A percentile compares a stretch with the other conserved stretches of the same genome.
Conservation (phyloP, 2,113 vertebrate species). For the Ranitomeya variabilis region DNA sequence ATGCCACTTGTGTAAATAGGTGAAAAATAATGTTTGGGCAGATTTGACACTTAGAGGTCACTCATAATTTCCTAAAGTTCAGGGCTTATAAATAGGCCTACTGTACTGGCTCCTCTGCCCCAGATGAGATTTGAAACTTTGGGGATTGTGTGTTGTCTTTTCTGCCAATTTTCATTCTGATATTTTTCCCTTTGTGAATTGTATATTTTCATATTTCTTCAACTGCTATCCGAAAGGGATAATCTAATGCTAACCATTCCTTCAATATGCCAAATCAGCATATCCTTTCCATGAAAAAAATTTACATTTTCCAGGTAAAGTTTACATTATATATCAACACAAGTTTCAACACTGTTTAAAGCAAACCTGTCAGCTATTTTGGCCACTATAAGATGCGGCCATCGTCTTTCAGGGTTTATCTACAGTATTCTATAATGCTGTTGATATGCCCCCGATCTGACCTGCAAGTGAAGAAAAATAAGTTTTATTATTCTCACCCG, state of each 20-base stretch:
- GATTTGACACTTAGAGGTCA: slow-evolving; percentile 55
- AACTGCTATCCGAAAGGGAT: slow-evolving; percentile 29
- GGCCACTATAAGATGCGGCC: too few relatives aligned
- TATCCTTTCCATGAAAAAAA: background rate
- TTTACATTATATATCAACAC: background rate
- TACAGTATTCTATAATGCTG: too few relatives aligned
- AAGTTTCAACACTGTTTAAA: too few relatives aligned
- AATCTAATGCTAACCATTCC: background rate
- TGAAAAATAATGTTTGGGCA: slow-evolving; percentile 60
- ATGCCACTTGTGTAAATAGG: slow-evolving; percentile 57
- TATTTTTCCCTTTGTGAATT: slow-evolving; percentile 41
- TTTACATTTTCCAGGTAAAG: background rate
- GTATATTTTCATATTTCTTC: slow-evolving; percentile 54
- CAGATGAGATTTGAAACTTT: slow-evolving; percentile 52
- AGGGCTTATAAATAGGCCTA: slow-evolving; percentile 53
- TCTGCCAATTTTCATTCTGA: slow-evolving; percentile 58
- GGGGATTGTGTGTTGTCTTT: slow-evolving; percentile 54
- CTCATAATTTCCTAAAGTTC: slow-evolving; percentile 56
- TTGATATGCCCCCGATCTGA: too few relatives aligned
- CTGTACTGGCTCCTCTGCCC: slow-evolving; percentile 44
- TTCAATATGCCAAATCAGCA: background rate
- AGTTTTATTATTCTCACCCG: too few relatives aligned
- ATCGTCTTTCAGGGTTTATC: too few relatives aligned
- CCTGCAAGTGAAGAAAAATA: too few relatives aligned
- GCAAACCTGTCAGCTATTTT: too few relatives aligned